Conservation (phyloP, 2,888 invertebrate species). For the Euzophera pinguis region DNA sequence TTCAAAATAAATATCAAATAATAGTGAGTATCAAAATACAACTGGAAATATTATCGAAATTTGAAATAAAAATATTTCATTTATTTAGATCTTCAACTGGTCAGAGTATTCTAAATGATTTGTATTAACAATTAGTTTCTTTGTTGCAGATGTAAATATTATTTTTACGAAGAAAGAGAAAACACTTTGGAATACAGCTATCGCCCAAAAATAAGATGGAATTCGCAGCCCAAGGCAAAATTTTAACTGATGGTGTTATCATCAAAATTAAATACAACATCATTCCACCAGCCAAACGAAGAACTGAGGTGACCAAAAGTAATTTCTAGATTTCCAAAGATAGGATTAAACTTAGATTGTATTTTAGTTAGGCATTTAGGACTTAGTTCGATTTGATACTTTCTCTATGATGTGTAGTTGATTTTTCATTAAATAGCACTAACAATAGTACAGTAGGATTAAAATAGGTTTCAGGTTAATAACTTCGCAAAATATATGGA, state of each 20-base stretch:
- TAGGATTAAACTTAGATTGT: constrained; percentile 37
- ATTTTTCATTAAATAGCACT: not conserved
- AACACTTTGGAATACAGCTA: not conserved
- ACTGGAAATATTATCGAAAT: too few relatives aligned
- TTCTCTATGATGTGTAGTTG: not conserved
- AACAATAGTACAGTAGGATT: not conserved
- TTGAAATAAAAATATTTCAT: not conserved
- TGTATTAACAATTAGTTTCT: not conserved
- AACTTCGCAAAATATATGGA: not conserved
- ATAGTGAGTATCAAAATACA: too few relatives aligned
- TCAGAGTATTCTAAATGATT: not conserved
- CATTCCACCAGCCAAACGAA: constrained; percentile 20
- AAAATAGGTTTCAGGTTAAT: too few relatives aligned
- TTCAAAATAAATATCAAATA: too few relatives aligned
- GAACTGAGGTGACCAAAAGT: constrained; percentile 35
- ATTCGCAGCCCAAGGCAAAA: constrained; percentile 17
- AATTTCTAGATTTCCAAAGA: constrained; percentile 53
- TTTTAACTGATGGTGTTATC: constrained; percentile 4
- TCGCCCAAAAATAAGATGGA: constrained; percentile 12
- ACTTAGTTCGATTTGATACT: not conserved
- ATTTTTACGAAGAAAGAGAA: not conserved
- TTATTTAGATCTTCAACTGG: not conserved
- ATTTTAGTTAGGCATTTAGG: constrained; percentile 6
- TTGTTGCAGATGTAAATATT: constrained; percentile 27
- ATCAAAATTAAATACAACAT: constrained; percentile 2